Evolutionary conservation across 2,888 invertebrate genomes (phyloP), one percentile per base, ranked within the genome.

Genomic region (Chaitophorus viminalis): DNA sequence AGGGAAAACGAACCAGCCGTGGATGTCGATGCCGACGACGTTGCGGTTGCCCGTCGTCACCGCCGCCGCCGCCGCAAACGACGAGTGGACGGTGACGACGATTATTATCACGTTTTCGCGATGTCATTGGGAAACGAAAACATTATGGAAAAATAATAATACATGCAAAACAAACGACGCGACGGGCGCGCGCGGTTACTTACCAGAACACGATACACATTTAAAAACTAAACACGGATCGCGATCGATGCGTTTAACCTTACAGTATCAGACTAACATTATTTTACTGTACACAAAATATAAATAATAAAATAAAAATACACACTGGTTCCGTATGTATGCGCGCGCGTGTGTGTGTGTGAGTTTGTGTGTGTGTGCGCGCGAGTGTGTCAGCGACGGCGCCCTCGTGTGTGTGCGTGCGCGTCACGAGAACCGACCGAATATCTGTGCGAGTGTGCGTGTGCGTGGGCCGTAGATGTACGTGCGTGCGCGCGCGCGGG

Each of bases 271-370:
- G 74, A 87, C 72, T 75, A 75, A 87, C 75, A 87, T 87, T 79
- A 87, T 79, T 81, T 87, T 87, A 75, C 74, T 87, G 87, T 87
- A 87, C 87, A 87, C 87, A 75, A 87, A 87, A 87, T 46, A 81
- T 87, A 87, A 87, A 87, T 87, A 87, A 87, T 46, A 46, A 75
- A 87, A 87, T 81, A 81, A 87, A 87, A 87, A 87, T 74, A 87
- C 79, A 87, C 79, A 81, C 17, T 65, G 70, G 68, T 25, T 4
- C 72, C 5, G 82, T 75, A 72, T 68, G 84, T 36, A 25, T 60
- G 60, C 31, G 68, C 29, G 39, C 70, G 82, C n/a, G 46, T 21
- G 8, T 25, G 36, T 33, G 81, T n/a, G 11, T 11, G 75, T 46
- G 14, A 29, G 31, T 14, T 18, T 17, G 68, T 86, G 31, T 33